Evolutionary conservation across 2,113 vertebrate genomes (phyloP).

Genomic region (Chaetura pelagica): DNA sequence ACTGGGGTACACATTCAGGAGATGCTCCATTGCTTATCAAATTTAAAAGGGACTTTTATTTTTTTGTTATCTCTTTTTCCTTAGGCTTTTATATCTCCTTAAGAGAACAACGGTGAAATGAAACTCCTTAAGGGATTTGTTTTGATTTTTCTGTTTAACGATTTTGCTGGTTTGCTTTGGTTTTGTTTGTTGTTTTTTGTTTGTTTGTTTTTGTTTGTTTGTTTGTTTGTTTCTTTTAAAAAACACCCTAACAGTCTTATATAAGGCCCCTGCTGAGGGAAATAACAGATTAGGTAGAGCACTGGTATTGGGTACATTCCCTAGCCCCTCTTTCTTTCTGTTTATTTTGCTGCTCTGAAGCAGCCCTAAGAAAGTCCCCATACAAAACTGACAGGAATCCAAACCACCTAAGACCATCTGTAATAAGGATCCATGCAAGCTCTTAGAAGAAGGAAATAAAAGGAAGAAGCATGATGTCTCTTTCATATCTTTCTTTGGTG

Average conservation of each 20-base stretch:
- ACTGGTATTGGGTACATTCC: fast-evolving
- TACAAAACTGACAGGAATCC: neutral
- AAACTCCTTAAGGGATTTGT: neutral
- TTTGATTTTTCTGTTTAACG: neutral
- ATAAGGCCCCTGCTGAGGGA: fast-evolving
- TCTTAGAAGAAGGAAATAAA: neutral
- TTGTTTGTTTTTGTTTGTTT: too few species aligned
- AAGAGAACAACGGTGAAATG: neutral
- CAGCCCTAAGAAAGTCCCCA: neutral
- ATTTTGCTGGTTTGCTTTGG: neutral
- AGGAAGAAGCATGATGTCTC: neutral
- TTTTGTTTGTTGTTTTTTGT: too few species aligned
- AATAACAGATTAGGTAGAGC: neutral
- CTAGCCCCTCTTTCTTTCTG: neutral
- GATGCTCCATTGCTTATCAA: neutral
- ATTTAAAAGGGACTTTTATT: neutral
- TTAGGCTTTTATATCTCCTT: neutral
- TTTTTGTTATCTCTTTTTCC: fast-evolving
- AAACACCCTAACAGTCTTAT: fast-evolving
- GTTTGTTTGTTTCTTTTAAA: neutral
- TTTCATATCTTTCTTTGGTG: neutral
- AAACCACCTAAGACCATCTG: fast-evolving
- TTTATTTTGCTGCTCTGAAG: neutral
- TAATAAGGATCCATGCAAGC: neutral
- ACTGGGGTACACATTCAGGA: neutral